phyloP scores from a whole-genome alignment of 2,113 vertebrate genomes.

The Gnathonemus longibarbis region DNA sequence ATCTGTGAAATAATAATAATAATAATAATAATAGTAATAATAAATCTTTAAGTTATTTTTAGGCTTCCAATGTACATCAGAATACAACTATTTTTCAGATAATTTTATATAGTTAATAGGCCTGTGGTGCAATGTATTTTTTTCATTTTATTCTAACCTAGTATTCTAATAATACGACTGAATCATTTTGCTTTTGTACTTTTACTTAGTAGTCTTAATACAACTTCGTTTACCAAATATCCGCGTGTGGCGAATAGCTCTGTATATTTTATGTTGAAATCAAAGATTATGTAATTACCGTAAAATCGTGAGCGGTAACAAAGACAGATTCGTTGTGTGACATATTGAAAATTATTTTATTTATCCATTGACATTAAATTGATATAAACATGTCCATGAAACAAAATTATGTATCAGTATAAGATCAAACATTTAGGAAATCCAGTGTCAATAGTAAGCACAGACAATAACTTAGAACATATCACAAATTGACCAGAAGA shows the following conservation, averaged over 20 bases:
- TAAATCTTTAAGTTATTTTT: background rate
- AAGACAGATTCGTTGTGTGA: conserved; percentile 54
- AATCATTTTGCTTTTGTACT: background rate
- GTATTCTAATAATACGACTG: background rate
- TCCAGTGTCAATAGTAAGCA: conserved; percentile 83
- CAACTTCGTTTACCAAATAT: background rate
- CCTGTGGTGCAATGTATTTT: background rate
- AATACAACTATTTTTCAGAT: background rate
- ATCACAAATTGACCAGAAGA: conserved; percentile 92
- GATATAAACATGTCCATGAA: conserved; percentile 85
- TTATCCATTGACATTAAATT: conserved; percentile 82
- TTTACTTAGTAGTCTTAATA: background rate
- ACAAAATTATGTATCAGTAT: conserved; percentile 74
- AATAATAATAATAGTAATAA: background rate
- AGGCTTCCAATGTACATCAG: background rate
- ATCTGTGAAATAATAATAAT: background rate
- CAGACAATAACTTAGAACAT: conserved; percentile 85
- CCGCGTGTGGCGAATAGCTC: background rate
- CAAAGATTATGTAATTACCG: background rate
- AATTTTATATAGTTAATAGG: background rate
- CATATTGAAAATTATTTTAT: conserved; percentile 88
- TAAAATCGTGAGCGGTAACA: conserved; percentile 26
- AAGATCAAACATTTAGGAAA: conserved; percentile 90
- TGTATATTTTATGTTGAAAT: background rate
- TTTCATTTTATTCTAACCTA: background rate